These are phyloP conservation scores for Helobdella robusta DNA, from an alignment of 2,888 invertebrate genomes.

Conservation along the genomic window DNA sequence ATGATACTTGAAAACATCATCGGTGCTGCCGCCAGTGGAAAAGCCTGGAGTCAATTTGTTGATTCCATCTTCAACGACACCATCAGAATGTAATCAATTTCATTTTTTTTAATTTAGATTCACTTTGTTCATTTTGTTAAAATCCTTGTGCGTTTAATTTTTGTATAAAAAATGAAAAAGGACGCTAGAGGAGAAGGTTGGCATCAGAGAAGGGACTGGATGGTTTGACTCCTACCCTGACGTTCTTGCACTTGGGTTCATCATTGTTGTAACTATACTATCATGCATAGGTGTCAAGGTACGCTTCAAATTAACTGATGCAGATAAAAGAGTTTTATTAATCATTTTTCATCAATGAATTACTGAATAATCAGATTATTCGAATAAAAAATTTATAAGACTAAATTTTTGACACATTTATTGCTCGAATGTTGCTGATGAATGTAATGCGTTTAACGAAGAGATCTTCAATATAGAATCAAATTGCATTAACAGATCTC, in stretches of 20 bases:
- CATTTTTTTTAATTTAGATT: neutral
- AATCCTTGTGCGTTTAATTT: neutral
- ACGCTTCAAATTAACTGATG: neutral
- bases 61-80: constrained; percentile 44
- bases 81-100: constrained; percentile 39
- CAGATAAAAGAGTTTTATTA: no score
- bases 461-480: no score
- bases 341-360: no score
- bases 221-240: constrained; percentile 32
- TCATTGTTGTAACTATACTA: constrained; percentile 29
- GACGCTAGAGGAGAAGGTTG: neutral
- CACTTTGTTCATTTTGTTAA: neutral
- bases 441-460: no score
- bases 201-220: neutral
- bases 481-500: constrained; percentile 39
- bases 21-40: constrained; percentile 41
- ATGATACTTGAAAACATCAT: constrained; percentile 43
- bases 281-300: constrained; percentile 35
- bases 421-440: no score
- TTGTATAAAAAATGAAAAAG: neutral
- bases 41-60: constrained; percentile 45
- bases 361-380: no score
- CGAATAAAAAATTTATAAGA: no score
- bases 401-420: no score
- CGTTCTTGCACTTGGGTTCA: constrained; percentile 31